These are phyloP conservation scores for Cuniculus paca DNA, from an alignment of 2,797 vertebrate genomes.

Conservation along the genomic window DNA sequence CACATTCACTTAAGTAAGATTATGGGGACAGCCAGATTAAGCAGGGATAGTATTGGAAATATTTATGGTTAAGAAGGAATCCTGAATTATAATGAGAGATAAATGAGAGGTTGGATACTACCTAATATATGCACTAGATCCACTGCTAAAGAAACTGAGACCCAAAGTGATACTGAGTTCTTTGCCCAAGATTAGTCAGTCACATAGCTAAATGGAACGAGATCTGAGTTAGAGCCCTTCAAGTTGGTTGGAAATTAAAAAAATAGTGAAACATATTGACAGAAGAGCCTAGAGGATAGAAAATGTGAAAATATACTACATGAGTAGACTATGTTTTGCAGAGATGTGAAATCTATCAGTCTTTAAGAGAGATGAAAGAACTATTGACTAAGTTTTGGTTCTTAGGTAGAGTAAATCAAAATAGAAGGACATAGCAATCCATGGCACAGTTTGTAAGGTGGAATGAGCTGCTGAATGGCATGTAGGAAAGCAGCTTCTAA, in stretches of 20 bases:
- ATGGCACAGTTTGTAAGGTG: background rate
- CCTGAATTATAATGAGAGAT: background rate
- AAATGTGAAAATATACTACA: constrained; percentile 9
- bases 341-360: constrained; percentile 41
- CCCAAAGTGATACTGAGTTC: constrained; percentile 26
- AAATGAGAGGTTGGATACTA: background rate
- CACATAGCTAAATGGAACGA: background rate
- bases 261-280: constrained; percentile 32
- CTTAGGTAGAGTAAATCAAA: background rate
- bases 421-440: constrained; percentile 1
- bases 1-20: constrained; percentile 15
- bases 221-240: constrained; percentile 52
- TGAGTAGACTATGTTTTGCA: constrained; percentile 56
- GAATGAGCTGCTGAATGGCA: background rate
- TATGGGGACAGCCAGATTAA: background rate
- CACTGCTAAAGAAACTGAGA: constrained; percentile 48
- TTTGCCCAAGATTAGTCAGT: constrained; percentile 38
- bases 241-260: constrained; percentile 30
- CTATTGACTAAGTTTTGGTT: background rate
- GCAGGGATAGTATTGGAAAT: background rate
- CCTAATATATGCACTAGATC: background rate
- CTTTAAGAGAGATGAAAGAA: constrained; percentile 49
- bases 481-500: constrained; percentile 28
- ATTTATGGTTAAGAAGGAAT: background rate
- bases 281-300: constrained; percentile 12